phyloP scores from a whole-genome alignment of 2,113 vertebrate genomes.

The Forbesichthys papilliferus region DNA sequence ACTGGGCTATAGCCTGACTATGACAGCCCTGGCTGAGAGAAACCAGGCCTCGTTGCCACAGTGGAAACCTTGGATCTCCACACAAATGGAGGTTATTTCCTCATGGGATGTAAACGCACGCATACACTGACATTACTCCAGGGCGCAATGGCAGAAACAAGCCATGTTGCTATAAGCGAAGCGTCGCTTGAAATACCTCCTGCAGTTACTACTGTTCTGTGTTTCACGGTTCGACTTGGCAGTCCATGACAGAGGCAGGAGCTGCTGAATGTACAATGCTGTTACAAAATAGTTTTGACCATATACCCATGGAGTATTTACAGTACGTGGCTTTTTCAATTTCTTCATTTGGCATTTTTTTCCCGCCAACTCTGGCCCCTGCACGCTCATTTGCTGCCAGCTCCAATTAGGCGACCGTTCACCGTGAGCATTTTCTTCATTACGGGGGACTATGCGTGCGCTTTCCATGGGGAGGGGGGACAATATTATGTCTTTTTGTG shows the following conservation, averaged over 20 bases:
- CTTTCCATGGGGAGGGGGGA: neutral
- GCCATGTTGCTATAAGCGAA: neutral
- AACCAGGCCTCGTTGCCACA: neutral
- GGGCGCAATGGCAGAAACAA: neutral
- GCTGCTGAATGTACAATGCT: slow-evolving; percentile 7
- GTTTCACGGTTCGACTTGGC: neutral
- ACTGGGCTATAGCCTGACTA: neutral
- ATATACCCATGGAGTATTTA: slow-evolving; percentile 30
- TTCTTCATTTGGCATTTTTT: slow-evolving; percentile 14
- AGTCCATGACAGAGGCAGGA: slow-evolving; percentile 8
- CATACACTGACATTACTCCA: neutral
- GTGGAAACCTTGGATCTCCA: neutral
- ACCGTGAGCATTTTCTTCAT: slow-evolving; percentile 19
- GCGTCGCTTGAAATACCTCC: neutral
- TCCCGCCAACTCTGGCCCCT: slow-evolving; percentile 27
- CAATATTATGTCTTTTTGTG: neutral
- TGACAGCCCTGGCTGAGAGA: neutral
- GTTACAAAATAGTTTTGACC: slow-evolving; percentile 43
- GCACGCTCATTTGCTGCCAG: slow-evolving; percentile 25
- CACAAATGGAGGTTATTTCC: neutral
- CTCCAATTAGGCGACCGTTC: slow-evolving; percentile 26
- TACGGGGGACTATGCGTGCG: slow-evolving; percentile 4
- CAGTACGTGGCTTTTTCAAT: slow-evolving; percentile 34
- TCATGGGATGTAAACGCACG: neutral
- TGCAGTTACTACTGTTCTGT: neutral